phyloP scores from a whole-genome alignment of 2,113 vertebrate species.

The Mystacornis crossleyi region DNA sequence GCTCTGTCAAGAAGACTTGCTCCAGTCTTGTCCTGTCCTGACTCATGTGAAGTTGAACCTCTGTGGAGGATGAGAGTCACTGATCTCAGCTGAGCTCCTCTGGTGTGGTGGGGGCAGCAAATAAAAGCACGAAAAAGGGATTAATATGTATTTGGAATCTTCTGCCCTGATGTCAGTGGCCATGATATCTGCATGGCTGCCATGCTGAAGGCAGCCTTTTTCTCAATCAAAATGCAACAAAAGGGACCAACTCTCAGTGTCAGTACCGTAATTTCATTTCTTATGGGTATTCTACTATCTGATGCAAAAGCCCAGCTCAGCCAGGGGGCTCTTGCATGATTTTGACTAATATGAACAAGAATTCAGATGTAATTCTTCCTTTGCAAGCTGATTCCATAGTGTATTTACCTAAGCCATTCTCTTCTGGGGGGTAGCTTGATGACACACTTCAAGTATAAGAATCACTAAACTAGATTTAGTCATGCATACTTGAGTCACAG shows the following conservation, averaged over 20 bases:
- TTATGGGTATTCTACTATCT: neutral
- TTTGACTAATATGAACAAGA: neutral
- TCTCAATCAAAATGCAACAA: neutral
- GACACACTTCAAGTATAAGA: neutral
- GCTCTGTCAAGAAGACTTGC: accelerated
- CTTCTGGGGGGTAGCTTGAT: neutral
- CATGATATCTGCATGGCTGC: accelerated
- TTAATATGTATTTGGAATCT: neutral
- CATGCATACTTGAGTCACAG: neutral
- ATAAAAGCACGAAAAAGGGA: neutral
- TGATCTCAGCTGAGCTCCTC: neutral
- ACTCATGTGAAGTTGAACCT: neutral
- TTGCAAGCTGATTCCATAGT: neutral
- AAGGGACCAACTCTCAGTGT: neutral
- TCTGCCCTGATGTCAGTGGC: neutral
- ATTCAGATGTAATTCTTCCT: neutral
- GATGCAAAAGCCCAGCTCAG: neutral
- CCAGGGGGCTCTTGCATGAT: neutral
- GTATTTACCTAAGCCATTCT: conserved; percentile 7
- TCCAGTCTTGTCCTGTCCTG: neutral
- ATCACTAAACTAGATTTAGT: conserved; percentile 1
- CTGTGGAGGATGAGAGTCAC: neutral
- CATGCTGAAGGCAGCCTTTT: neutral
- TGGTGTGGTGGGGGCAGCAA: neutral
- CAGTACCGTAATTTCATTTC: neutral